These are phyloP conservation scores for Drosophila nebulosa DNA, from an alignment of 1,140 invertebrate genomes.

Conservation along the genomic window DNA sequence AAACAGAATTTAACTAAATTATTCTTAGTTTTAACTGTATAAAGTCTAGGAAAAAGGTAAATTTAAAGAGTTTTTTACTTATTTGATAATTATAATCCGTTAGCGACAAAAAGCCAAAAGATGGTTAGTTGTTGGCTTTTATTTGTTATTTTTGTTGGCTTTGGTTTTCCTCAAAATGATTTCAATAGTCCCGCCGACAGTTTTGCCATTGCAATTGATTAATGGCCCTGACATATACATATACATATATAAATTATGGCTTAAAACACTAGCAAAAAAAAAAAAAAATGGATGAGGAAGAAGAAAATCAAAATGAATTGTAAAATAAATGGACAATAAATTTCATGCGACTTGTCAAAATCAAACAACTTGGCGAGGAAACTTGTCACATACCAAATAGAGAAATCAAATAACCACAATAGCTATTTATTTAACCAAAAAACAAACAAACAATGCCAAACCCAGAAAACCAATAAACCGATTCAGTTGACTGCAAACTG, in stretches of 20 bases:
- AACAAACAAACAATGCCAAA: slow-evolving; percentile 25
- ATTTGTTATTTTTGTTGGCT: slow-evolving; percentile 26
- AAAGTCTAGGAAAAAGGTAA: too few relatives aligned
- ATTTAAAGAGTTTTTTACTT: too few relatives aligned
- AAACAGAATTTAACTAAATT: too few relatives aligned
- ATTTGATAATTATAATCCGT: too few relatives aligned
- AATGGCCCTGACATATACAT: slow-evolving; percentile 22
- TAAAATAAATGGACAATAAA: slow-evolving; percentile 48
- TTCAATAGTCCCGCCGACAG: slow-evolving; percentile 24
- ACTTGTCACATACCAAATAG: slow-evolving; percentile 47
- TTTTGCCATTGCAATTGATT: slow-evolving; percentile 57
- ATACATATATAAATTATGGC: slow-evolving; percentile 54
- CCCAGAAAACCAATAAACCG: slow-evolving; percentile 28
- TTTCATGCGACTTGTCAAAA: slow-evolving; percentile 58
- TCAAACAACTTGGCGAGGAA: slow-evolving; percentile 49
- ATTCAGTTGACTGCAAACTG: not conserved
- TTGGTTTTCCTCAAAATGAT: slow-evolving; percentile 13
- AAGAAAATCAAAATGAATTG: slow-evolving; percentile 10
- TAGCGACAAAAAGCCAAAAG: not conserved
- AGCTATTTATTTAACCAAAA: slow-evolving; percentile 45
- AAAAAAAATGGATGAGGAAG: slow-evolving; percentile 18
- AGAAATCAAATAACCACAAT: slow-evolving; percentile 15
- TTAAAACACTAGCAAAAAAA: slow-evolving; percentile 17
- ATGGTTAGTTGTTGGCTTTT: not conserved
- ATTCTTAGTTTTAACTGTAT: too few relatives aligned